phyloP scores from a whole-genome alignment of 2,113 vertebrate genomes.

The Synchiropus splendidus region DNA sequence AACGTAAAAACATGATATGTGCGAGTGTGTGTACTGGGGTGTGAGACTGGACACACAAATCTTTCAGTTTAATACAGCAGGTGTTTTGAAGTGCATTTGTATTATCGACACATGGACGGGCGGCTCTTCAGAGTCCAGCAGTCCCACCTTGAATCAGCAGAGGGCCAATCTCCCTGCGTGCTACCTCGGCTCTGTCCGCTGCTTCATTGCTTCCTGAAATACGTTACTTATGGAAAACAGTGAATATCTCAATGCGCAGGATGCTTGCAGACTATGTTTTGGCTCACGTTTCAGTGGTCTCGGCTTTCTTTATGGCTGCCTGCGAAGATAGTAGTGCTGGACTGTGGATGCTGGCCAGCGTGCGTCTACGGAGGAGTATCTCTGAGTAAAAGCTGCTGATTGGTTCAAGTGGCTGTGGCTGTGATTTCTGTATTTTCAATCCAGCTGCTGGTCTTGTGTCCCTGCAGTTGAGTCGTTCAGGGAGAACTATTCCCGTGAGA shows the following conservation, averaged over 20 bases:
- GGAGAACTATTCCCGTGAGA: constrained; percentile 13
- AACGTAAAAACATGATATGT: no score
- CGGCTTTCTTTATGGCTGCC: constrained; percentile 49
- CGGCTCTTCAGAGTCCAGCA: constrained; percentile 19
- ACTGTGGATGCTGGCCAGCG: constrained; percentile 51
- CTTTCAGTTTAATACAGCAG: no score
- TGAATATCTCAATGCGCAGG: constrained; percentile 60
- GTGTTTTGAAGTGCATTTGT: constrained; percentile 15
- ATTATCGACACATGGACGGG: constrained; percentile 17
- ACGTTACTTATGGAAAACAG: constrained; percentile 60
- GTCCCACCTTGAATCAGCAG: constrained; percentile 30
- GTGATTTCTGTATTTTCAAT: constrained; percentile 38
- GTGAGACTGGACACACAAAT: constrained; percentile 11
- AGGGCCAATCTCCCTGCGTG: constrained; percentile 38
- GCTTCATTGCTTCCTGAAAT: constrained; percentile 50
- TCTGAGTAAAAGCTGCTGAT: constrained; percentile 40
- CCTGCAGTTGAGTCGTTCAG: constrained; percentile 13
- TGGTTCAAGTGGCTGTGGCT: constrained; percentile 49
- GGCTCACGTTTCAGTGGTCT: constrained; percentile 51
- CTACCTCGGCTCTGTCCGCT: constrained; percentile 38
- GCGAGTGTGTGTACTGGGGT: constrained; percentile 39
- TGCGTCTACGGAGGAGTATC: constrained; percentile 47
- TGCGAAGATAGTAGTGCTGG: constrained; percentile 50
- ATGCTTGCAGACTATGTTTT: constrained; percentile 47
- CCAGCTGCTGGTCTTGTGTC: constrained; percentile 21